Base-by-base conservation (phyloP, 2,888 invertebrate genomes). In the Latheticus oryzae region DNA sequence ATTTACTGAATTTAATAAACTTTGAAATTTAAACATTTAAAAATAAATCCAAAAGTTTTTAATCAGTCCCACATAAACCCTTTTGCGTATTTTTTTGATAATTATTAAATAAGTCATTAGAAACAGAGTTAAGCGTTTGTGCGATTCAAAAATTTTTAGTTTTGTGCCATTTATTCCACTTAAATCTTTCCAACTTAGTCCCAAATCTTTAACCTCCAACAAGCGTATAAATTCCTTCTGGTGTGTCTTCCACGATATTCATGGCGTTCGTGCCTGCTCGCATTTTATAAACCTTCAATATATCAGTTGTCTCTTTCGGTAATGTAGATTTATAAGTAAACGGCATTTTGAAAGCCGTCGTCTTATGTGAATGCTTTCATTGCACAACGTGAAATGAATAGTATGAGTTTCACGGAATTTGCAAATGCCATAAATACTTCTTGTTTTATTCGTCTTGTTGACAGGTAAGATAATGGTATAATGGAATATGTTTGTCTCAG, bases 261-360 rank as follows among this genome's bases (percentile, higher is more conserved):
- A 47, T 35, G 33, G 47, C 8, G 28, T 19, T 16, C 21, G 21
- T 45, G 28, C 45, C 21, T 30, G 51, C 28, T 51, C 21, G 37
- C 24, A 19, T 50, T 48, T 40, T 42, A 23, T 24, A 42, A 42
- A 32, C 52, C 33, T 32, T 38, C 40, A 38, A 52, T 28, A 37
- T 42, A 54, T 54, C 53, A 54, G 35, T 35, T 45, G 35, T 35
- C 45, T 45, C 23, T 45, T 43, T 28, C 11, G 12, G 5, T 26
- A 45, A 54, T 45, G 45, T 45, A 45, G 45, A 54, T 54, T 54
- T 45, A 54, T 54, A 43, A 37, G 23, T 23, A 42, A 37, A 54
- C 28, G 37, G 35, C 26, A 17, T 43, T 45, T 45, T 28, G 45
- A 45, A 19, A 15, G 17, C 37, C 37, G 45, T 35, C 19, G 32